Base-by-base conservation (phyloP, 2,888 invertebrate genomes). In the Drosophila limbata region DNA sequence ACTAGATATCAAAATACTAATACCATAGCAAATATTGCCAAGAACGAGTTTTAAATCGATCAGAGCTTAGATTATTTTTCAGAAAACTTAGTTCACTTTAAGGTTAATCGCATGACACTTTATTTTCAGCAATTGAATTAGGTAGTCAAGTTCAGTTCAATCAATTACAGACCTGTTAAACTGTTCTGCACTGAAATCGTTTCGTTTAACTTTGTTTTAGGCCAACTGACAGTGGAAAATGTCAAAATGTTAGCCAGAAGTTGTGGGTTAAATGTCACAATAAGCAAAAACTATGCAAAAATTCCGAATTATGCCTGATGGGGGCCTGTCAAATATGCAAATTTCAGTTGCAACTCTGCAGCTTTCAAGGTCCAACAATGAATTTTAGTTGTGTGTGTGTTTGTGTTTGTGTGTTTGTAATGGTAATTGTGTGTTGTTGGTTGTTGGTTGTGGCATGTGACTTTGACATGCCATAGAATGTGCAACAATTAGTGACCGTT, bases 291-390 rank as follows among this genome's bases (percentile, higher is more conserved):
- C 53, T 52, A 44, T 71, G 75, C 67, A 62, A 53, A 59, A 66
- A 63, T 51, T 31, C 59, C 48, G 35, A 53, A 53, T 50, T 44
- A 56, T 56, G 71, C 59, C 57, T 69, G 77, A 73, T 72, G 77
- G 42, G n/a, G 56, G 69, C 50, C 69, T 81, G 84, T 76, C 84
- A 87, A 87, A 73, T 87, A 77, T 87, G 84, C 68, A 87, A 73
- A 84, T 87, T 81, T 64, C 45, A 42, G 42, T 51, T 42, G 39
- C 37, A 52, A 37, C 50, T 50, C 44, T 15, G 37, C 53, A 53
- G 15, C 57, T 62, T 51, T 51, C 56, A 69, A 73, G 69, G 66
- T 19, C 57, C 53, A 39, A 17, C 45, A 50, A 44, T 48, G 55
- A 21, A n/a, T 62, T 55, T 33, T 50, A 40, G 31, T 15, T 28